Evolutionary conservation across 2,113 vertebrate species (phyloP).

Genomic region (Crotalus tigris): DNA sequence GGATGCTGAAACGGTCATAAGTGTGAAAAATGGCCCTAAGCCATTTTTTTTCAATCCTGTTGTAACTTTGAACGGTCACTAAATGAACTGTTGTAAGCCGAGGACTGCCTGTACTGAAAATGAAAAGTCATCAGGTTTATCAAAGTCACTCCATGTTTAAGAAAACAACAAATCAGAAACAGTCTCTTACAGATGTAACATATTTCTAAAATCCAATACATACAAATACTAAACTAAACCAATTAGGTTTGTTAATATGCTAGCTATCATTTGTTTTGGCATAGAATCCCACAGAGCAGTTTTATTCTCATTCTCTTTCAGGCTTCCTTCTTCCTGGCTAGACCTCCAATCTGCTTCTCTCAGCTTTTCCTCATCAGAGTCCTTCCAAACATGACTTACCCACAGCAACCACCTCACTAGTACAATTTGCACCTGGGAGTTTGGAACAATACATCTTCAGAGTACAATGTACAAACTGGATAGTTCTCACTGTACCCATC

Average conservation of each 20-base stretch:
- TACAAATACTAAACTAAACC: neutral
- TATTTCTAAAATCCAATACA: neutral
- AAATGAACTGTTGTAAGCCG: neutral
- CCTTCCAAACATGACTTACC: neutral
- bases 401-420: neutral
- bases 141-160: neutral
- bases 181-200: neutral
- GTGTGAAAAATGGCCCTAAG: neutral
- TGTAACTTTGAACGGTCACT: neutral
- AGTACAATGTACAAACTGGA: neutral
- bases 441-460: neutral
- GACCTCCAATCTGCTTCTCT: neutral
- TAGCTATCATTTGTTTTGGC: neutral
- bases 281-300: neutral
- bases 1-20: neutral
- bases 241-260: neutral
- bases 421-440: neutral
- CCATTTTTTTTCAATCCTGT: neutral
- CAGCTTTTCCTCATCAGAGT: neutral
- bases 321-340: neutral
- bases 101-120: neutral
- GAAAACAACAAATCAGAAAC: neutral
- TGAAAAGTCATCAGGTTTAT: neutral
- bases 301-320: neutral
- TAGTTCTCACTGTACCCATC: neutral